Conservation (phyloP, 2,797 vertebrate species). For the Cygnus olor region DNA sequence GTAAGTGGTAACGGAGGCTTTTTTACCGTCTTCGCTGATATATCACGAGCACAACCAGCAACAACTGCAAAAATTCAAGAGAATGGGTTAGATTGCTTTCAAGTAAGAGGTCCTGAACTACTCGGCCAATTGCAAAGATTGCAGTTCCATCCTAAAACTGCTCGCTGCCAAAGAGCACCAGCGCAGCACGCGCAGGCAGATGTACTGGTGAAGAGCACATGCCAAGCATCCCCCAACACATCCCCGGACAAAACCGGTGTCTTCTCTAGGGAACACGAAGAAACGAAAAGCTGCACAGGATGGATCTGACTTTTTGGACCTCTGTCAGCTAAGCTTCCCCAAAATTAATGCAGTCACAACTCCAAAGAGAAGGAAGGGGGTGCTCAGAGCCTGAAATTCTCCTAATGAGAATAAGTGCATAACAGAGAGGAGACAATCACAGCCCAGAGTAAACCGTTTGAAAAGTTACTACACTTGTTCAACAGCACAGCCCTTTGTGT, state of each 20-base stretch:
- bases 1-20: accelerated
- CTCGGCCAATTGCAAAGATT: accelerated
- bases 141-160: neutral
- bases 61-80: neutral
- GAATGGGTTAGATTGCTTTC: no score
- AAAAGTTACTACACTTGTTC: slow-evolving; percentile 28
- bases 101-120: neutral
- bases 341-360: neutral
- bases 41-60: neutral
- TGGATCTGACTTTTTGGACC: accelerated
- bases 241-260: neutral
- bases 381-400: neutral
- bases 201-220: neutral
- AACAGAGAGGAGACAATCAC: neutral
- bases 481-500: slow-evolving; percentile 14
- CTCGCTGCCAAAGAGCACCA: neutral
- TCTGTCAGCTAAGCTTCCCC: neutral
- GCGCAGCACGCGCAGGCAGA: neutral
- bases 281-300: neutral
- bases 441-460: neutral
- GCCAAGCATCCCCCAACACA: neutral
- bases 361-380: neutral
- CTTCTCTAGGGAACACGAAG: neutral
- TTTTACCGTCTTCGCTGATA: neutral
- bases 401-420: neutral